Evolutionary conservation across 2,113 vertebrate species (phyloP).

Genomic region (Cryptomyrus ogoouensis): DNA sequence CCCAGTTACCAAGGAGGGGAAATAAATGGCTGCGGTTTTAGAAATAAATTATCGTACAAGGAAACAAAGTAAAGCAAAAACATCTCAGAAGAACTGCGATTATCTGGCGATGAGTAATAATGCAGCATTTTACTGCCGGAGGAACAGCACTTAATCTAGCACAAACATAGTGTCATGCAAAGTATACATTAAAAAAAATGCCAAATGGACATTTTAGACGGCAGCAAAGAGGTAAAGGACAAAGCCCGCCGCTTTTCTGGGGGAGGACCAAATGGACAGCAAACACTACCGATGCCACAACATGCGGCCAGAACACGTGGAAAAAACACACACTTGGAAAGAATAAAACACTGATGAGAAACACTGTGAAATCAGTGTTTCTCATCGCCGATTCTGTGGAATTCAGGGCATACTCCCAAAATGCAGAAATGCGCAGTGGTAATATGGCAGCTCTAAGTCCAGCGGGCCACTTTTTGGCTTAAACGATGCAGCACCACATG

Average conservation of each 20-base stretch:
- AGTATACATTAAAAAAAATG: background rate
- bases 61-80: background rate
- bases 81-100: background rate
- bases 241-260: background rate
- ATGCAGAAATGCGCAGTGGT: background rate
- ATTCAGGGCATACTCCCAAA: background rate
- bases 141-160: background rate
- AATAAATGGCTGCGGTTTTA: background rate
- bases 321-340: background rate
- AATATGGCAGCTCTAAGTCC: background rate
- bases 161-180: background rate
- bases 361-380: background rate
- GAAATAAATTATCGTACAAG: background rate
- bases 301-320: background rate
- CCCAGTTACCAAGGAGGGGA: background rate
- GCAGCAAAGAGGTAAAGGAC: background rate
- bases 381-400: too few species aligned
- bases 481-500: background rate
- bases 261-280: background rate
- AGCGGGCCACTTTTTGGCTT: background rate
- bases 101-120: background rate
- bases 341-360: background rate
- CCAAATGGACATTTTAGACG: background rate
- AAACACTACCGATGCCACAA: background rate
- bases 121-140: background rate